phyloP scores from a whole-genome alignment of 2,888 invertebrate genomes.

The Eupithecia inturbata region DNA sequence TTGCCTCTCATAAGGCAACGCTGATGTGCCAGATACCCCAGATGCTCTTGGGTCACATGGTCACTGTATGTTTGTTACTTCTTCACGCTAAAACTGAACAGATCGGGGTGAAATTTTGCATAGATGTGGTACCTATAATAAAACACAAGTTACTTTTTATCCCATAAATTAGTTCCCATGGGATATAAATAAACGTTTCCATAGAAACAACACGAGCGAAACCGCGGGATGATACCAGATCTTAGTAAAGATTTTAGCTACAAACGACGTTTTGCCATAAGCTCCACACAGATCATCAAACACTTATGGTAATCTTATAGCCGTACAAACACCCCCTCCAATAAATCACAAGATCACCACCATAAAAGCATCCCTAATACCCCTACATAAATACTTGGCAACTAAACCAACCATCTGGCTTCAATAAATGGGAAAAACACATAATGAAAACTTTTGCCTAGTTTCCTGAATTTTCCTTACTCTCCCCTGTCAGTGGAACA shows the following conservation, averaged over 20 bases:
- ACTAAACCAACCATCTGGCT: conserved; percentile 35
- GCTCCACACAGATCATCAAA: not conserved
- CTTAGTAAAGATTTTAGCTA: not conserved
- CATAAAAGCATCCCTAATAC: conserved; percentile 34
- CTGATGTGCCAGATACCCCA: no score
- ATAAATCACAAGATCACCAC: conserved; percentile 35
- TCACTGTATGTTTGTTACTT: no score
- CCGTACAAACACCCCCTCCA: not conserved
- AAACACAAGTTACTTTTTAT: no score
- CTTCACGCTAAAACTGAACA: no score
- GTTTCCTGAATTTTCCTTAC: conserved; percentile 21
- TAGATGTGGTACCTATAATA: no score
- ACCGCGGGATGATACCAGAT: no score
- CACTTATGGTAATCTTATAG: conserved; percentile 5
- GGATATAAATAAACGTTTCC: no score
- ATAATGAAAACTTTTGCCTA: conserved; percentile 31
- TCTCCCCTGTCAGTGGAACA: conserved; percentile 3
- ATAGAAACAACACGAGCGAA: no score
- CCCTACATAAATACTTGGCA: conserved; percentile 32
- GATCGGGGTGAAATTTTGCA: no score
- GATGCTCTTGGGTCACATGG: no score
- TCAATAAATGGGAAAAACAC: conserved; percentile 30
- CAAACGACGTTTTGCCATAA: not conserved
- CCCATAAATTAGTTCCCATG: no score
- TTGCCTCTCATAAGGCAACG: no score